Evolutionary conservation across 2,113 vertebrate genomes (phyloP), one percentile per base, ranked within the genome.

Genomic region (Circaetus gallicus): DNA sequence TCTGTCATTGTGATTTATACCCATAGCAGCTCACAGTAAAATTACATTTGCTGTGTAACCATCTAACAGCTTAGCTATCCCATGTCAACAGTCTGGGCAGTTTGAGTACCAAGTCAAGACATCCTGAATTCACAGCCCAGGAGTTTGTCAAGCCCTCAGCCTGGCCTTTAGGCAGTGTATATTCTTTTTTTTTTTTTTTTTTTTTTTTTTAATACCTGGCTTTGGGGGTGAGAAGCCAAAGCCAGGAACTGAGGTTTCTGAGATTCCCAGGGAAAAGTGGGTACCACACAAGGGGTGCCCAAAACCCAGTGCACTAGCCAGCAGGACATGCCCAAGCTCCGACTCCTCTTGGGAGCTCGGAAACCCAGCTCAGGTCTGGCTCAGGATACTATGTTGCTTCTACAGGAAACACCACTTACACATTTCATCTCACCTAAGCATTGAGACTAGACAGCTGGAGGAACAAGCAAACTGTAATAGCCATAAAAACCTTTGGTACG

Each of bases 1-100:
- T 87, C 70, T 95, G 78, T 82, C 90, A 82, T 20, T 72, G 45
- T 92, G 70, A 87, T 94, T 88, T 90, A 90, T 80, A 79, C 11
- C 24, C 11, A 16, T 4, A 76, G 62, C 15, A 88, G 31, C 42
- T 82, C 73, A 72, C 36, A 72, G 47, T 36, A 93, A 82, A 79
- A 55, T 59, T 63, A 7, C 63, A 53, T 76, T 67, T 76, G 11
- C 34, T 61, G 10, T 77, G 52, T 42, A 82, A 63, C 24, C n/a
- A 59, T 20, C 26, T 63, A 78, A 74, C 4, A 61, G 26, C 38
- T 78, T 50, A 11, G 1, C 53, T 59, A 47, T 0, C 1, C 12
- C 69, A 22, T 9, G 20, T 28, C 47, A 79, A 70, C 2, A 4
- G 3, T 5, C 34, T 29, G 49, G 31, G 34, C 10, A 77, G 13